Percentiles rank a stretch among this genome's conserved stretches.
Evolutionary conservation across 2,113 vertebrate species (phyloP).

Genomic region (Cyrtonyx montezumae): DNA sequence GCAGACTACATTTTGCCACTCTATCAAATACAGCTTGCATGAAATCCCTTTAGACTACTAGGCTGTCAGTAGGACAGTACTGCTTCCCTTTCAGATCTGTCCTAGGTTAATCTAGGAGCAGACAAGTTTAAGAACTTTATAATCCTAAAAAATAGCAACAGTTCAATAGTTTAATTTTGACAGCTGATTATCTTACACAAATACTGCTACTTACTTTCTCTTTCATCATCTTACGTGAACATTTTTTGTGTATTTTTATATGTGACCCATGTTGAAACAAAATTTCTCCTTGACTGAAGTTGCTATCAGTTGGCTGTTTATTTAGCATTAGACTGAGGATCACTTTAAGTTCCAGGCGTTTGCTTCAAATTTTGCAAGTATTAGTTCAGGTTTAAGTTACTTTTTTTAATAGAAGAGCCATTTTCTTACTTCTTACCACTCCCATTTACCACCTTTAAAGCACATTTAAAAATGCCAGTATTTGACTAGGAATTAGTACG

Average conservation of each 20-base stretch:
- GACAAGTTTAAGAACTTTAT: constrained; percentile 24
- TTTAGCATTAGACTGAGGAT: not conserved
- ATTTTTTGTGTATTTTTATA: not conserved
- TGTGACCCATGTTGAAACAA: not conserved
- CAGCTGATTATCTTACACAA: not conserved
- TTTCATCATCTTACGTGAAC: not conserved
- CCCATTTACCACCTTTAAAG: not conserved
- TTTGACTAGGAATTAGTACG: not conserved
- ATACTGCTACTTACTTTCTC: not conserved
- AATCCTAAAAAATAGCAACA: not conserved
- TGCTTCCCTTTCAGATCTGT: not conserved
- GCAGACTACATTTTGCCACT: not conserved
- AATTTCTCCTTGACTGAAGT: not conserved
- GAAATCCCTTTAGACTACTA: not conserved
- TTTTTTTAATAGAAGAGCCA: not conserved
- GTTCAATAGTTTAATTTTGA: not conserved
- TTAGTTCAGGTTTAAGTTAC: not conserved
- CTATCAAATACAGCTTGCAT: not conserved
- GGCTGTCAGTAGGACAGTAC: not conserved
- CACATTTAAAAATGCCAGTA: not conserved
- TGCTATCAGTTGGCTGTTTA: not conserved
- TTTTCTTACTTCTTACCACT: not conserved
- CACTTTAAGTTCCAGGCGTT: not conserved
- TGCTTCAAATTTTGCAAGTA: not conserved
- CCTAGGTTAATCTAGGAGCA: not conserved